Base-by-base conservation (phyloP, 2,888 invertebrate genomes). In the Sphaerophoria rueppellii region DNA sequence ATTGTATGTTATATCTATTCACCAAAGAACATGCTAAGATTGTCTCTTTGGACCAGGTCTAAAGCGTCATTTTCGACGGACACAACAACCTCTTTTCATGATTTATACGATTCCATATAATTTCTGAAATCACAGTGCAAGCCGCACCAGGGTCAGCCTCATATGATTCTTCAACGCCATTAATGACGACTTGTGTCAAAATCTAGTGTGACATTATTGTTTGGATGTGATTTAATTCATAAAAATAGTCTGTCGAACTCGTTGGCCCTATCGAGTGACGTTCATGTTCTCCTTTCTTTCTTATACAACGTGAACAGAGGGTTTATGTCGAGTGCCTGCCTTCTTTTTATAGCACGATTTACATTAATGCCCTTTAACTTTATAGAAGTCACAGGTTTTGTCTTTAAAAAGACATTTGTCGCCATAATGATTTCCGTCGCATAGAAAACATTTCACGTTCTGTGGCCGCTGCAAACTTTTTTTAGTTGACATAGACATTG, bases 21-120 rank as follows among this genome's bases (percentile, higher is more conserved):
- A 50, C 50, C 67, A 34, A 24, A 52, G 60, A 37, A 6, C 72
- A 79, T 60, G 61, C 69, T 9, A 70, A 52, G 4, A 79, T 24
- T n/a, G 16, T 71, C 55, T 70, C 61, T 11, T 77, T 77, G 2
- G 52, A 75, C 76, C 69, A 76, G 9, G 54, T 75, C 11, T 75
- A 58, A 34, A 75, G 16, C 0, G 46, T 67, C 6, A 69, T 43
- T 9, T 24, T 32, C 35, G n/a, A 40, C 40, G 24, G 24, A 2
- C 24, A 24, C 24, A 24, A 24, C 24, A 24, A 24, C 24, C 24
- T 24, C 24, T 24, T 24, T 24, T 24, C 24, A 24, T 24, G 14
- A 14, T 72, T 72, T 9, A 72, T 61, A 7, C 72, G 72, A 43
- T 52, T 61, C 61, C 61, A 72, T 0, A 52, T 72, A 7, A 6